A percentile compares a stretch with the other conserved stretches of the same genome.
phyloP scores from a whole-genome alignment of 2,797 vertebrate genomes.

The Mus minutoides region DNA sequence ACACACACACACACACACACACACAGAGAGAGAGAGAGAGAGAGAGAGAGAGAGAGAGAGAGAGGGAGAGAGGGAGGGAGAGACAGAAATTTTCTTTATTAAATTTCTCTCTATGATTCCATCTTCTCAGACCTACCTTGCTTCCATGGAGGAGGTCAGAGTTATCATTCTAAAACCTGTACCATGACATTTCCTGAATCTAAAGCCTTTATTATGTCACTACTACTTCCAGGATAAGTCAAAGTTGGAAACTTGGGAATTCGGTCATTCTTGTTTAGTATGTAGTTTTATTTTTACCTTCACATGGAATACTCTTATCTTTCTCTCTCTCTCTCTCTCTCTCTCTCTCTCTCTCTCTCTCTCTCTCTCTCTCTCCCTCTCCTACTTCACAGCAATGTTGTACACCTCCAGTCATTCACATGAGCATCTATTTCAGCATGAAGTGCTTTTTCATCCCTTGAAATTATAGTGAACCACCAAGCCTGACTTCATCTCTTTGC shows the following conservation, averaged over 20 bases:
- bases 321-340: background rate
- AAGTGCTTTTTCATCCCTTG: background rate
- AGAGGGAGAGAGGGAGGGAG: background rate
- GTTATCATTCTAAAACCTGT: background rate
- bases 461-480: background rate
- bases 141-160: background rate
- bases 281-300: background rate
- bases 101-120: background rate
- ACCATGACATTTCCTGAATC: background rate
- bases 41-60: background rate
- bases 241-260: background rate
- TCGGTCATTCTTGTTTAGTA: background rate
- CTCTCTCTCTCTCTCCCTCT: background rate
- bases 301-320: background rate
- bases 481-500: background rate
- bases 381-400: background rate
- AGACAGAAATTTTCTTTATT: background rate
- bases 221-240: background rate
- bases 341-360: background rate
- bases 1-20: background rate
- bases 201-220: background rate
- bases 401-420: background rate
- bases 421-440: background rate
- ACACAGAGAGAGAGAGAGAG: background rate
- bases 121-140: background rate